Evolutionary conservation across 1,140 invertebrate species (phyloP).

Genomic region (Rhopalosiphum padi): DNA sequence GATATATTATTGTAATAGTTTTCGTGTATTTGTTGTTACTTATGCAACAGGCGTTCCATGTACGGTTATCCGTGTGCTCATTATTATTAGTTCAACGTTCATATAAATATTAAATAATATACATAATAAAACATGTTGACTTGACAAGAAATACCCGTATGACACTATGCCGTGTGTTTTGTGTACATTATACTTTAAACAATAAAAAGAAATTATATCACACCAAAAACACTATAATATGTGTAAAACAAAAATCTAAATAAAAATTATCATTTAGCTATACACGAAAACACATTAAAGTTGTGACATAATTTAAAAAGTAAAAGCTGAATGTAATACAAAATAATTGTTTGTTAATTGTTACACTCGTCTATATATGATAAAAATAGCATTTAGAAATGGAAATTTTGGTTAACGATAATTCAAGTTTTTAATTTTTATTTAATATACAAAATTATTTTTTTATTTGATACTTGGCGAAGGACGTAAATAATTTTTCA

Average conservation of each 20-base stretch:
- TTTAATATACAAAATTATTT: not conserved
- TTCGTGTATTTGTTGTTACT: not conserved
- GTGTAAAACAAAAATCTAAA: not conserved
- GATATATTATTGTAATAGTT: slow-evolving; percentile 11
- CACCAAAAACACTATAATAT: not conserved
- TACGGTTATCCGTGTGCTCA: not conserved
- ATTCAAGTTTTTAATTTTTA: not conserved
- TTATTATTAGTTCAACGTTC: not conserved
- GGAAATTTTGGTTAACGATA: not conserved
- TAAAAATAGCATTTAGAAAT: not conserved
- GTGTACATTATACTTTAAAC: not conserved
- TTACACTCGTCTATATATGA: not conserved
- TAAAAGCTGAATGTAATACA: not conserved
- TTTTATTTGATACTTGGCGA: not conserved
- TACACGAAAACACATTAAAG: not conserved
- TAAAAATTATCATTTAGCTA: not conserved
- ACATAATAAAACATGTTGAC: not conserved
- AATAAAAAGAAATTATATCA: slow-evolving; percentile 3
- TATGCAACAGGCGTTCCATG: not conserved
- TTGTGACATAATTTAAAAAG: not conserved
- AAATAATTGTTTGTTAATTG: not conserved
- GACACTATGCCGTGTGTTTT: not conserved
- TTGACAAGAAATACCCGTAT: not conserved
- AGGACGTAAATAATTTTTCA: not conserved
- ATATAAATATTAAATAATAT: not conserved